Conservation (phyloP, 1,140 invertebrate genomes). For the Drosophila gunungcola region DNA sequence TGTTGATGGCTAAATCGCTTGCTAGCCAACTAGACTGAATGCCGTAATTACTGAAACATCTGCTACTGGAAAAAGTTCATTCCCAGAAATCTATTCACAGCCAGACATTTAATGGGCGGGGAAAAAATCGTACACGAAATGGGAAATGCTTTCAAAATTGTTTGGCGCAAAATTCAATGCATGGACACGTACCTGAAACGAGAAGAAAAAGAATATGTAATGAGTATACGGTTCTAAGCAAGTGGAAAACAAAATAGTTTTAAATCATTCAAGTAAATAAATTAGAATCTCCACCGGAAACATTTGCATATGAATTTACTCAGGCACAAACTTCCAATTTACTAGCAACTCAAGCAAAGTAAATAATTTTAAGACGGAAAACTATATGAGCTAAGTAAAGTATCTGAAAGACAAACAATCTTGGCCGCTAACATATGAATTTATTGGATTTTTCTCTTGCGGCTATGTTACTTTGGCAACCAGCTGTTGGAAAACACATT, state of each 20-base stretch:
- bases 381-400: constrained; percentile 40
- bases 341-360: constrained; percentile 4
- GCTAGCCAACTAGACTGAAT: constrained; percentile 38
- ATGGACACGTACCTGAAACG: constrained; percentile 55
- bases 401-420: constrained; percentile 35
- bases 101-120: constrained; percentile 37
- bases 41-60: constrained; percentile 55
- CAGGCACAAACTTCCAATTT: constrained; percentile 15
- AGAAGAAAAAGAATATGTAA: constrained; percentile 12
- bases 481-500: constrained; percentile 45
- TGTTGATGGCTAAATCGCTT: constrained; percentile 47
- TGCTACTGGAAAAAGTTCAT: constrained; percentile 35
- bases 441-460: constrained; percentile 34
- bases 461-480: constrained; percentile 17
- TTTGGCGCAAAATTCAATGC: constrained; percentile 36
- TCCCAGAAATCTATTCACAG: constrained; percentile 43
- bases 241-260: constrained; percentile 16
- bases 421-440: constrained; percentile 41
- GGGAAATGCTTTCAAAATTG: constrained; percentile 32
- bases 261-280: constrained; percentile 30
- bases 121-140: constrained; percentile 47
- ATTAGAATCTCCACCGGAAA: constrained; percentile 34
- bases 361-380: constrained; percentile 27
- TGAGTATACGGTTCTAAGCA: constrained; percentile 9
- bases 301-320: constrained; percentile 33